Evolutionary conservation across 2,113 vertebrate species (phyloP).

Genomic region (Solea senegalensis): DNA sequence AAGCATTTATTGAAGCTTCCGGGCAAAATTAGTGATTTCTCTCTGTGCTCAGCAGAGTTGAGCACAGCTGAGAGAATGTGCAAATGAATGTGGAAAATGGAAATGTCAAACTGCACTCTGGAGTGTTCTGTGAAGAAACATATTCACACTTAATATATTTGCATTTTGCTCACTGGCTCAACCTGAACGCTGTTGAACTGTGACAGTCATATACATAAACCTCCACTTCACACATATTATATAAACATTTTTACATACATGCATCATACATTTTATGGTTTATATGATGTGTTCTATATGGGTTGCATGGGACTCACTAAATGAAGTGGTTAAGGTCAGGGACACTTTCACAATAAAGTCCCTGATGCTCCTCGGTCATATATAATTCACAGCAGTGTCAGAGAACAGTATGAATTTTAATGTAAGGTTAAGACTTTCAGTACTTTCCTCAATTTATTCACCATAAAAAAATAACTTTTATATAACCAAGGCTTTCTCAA

Average conservation of each 20-base stretch:
- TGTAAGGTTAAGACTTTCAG: neutral
- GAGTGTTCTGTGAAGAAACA: constrained; percentile 8
- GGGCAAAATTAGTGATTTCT: neutral
- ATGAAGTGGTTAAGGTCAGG: neutral
- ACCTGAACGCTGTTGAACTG: neutral
- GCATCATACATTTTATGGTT: neutral
- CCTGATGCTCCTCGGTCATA: neutral
- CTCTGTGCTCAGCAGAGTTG: neutral
- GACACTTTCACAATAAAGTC: neutral
- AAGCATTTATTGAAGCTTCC: neutral
- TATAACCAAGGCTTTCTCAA: no score
- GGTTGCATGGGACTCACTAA: neutral
- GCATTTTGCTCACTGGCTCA: constrained; percentile 6
- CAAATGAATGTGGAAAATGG: constrained; percentile 24
- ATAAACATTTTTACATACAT: neutral
- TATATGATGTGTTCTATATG: neutral
- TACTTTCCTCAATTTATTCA: neutral
- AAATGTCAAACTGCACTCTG: constrained; percentile 16
- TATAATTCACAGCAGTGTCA: neutral
- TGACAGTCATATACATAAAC: neutral
- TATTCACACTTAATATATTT: constrained; percentile 24
- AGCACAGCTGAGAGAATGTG: constrained; percentile 8
- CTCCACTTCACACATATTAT: neutral
- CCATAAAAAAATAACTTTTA: neutral
- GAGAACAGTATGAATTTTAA: neutral